These are phyloP conservation scores for Synanthedon tipuliformis DNA, from an alignment of 2,888 invertebrate genomes.

Conservation along the genomic window DNA sequence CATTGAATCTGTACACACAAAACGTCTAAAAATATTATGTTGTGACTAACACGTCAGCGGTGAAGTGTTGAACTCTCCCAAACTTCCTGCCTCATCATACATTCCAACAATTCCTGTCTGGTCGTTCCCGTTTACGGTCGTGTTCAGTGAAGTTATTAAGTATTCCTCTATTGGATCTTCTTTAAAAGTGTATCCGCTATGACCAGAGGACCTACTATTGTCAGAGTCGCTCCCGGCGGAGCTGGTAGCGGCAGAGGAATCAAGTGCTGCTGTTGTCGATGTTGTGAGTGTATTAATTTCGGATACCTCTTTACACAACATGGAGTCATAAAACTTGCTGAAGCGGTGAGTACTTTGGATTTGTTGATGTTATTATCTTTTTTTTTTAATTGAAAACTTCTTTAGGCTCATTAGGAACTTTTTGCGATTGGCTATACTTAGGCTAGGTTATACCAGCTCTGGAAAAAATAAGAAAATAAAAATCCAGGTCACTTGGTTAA, in stretches of 20 bases:
- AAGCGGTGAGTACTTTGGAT: conserved; percentile 71
- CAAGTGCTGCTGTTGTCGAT: conserved; percentile 79
- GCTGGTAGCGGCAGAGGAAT: conserved; percentile 62
- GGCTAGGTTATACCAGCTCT: too few species aligned
- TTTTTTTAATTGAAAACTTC: too few species aligned
- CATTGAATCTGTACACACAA: conserved; percentile 22
- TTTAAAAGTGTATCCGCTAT: conserved; percentile 20
- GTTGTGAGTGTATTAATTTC: conserved; percentile 84
- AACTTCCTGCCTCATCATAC: conserved; percentile 40
- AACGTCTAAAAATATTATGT: conserved; percentile 57
- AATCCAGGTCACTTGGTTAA: too few species aligned
- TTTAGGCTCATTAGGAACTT: too few species aligned
- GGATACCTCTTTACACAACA: conserved; percentile 78
- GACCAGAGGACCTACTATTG: conserved; percentile 61
- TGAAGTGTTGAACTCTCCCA: conserved; percentile 38
- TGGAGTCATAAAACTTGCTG: conserved; percentile 80
- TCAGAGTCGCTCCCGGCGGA: conserved; percentile 47
- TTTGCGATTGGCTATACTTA: too few species aligned
- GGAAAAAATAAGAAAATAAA: too few species aligned
- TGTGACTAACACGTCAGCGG: conserved; percentile 53
- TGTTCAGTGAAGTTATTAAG: not conserved
- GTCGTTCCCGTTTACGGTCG: not conserved
- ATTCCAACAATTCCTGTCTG: conserved; percentile 5
- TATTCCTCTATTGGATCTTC: not conserved
- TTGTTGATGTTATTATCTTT: too few species aligned